These are phyloP conservation scores for Drosophila cracens DNA, from an alignment of 2,888 invertebrate species.

Conservation along the genomic window DNA sequence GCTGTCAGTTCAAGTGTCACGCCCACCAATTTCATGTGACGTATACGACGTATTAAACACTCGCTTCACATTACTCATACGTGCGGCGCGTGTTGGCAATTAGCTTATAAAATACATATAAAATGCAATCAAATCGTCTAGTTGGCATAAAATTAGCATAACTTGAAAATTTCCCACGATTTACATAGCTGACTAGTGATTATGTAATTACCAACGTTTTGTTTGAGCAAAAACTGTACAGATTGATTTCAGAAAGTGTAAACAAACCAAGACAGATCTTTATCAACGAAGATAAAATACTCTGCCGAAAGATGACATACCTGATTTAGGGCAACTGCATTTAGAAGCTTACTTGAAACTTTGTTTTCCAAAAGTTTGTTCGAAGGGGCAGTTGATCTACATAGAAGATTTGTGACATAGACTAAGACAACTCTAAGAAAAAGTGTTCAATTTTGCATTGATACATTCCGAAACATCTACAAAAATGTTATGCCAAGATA, in stretches of 20 bases:
- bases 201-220: slow-evolving; percentile 20
- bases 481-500: not conserved
- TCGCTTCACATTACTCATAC: slow-evolving; percentile 58
- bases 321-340: not conserved
- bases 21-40: slow-evolving; percentile 68
- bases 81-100: slow-evolving; percentile 72
- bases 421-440: not conserved
- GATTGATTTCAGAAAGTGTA: slow-evolving; percentile 29
- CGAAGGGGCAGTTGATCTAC: not conserved
- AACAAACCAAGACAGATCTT: slow-evolving; percentile 28
- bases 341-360: not conserved
- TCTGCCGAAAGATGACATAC: not conserved
- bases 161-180: slow-evolving; percentile 69
- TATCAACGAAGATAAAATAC: slow-evolving; percentile 2
- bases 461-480: not conserved
- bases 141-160: slow-evolving; percentile 65
- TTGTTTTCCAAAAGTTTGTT: not conserved
- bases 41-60: slow-evolving; percentile 45
- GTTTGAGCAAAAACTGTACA: slow-evolving; percentile 25
- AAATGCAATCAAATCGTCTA: slow-evolving; percentile 41
- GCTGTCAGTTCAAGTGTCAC: slow-evolving; percentile 58
- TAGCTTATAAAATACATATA: slow-evolving; percentile 30
- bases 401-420: not conserved
- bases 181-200: slow-evolving; percentile 35
- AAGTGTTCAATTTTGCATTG: not conserved